phyloP scores from a whole-genome alignment of 2,113 vertebrate genomes.

The Albula glossodonta region DNA sequence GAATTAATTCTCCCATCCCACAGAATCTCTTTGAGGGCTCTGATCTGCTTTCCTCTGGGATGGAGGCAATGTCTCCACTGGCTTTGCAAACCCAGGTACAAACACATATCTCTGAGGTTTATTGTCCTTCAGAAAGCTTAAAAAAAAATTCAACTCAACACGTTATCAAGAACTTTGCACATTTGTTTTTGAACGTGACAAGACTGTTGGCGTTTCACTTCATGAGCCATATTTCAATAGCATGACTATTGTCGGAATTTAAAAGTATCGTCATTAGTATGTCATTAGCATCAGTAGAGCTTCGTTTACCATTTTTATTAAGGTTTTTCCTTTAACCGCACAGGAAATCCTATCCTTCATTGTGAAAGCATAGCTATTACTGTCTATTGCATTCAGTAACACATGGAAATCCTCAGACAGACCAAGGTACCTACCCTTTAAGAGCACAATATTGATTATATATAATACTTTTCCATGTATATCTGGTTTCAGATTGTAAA shows the following conservation, averaged over 20 bases:
- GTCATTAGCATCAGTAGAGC: too few relatives aligned
- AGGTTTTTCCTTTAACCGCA: too few relatives aligned
- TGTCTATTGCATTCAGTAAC: too few relatives aligned
- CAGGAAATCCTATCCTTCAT: too few relatives aligned
- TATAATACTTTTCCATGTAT: too few relatives aligned
- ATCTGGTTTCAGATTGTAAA: too few relatives aligned
- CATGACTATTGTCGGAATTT: not conserved
- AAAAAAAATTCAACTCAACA: not conserved
- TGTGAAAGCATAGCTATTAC: too few relatives aligned
- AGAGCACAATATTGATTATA: too few relatives aligned
- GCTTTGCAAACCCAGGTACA: slow-evolving; percentile 39
- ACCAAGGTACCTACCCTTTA: too few relatives aligned
- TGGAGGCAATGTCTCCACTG: slow-evolving; percentile 27
- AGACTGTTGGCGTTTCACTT: not conserved
- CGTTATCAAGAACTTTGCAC: not conserved
- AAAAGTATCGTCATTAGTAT: not conserved
- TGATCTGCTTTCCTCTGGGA: slow-evolving; percentile 37
- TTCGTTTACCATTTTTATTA: too few relatives aligned
- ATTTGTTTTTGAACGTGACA: not conserved
- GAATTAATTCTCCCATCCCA: slow-evolving; percentile 60
- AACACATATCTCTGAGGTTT: slow-evolving; percentile 27
- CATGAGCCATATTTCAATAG: not conserved
- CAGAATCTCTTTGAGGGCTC: slow-evolving; percentile 4
- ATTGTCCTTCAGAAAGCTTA: not conserved
- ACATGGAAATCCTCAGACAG: too few relatives aligned